Conservation (phyloP, 2,888 invertebrate genomes). For the Pandemis heparana region DNA sequence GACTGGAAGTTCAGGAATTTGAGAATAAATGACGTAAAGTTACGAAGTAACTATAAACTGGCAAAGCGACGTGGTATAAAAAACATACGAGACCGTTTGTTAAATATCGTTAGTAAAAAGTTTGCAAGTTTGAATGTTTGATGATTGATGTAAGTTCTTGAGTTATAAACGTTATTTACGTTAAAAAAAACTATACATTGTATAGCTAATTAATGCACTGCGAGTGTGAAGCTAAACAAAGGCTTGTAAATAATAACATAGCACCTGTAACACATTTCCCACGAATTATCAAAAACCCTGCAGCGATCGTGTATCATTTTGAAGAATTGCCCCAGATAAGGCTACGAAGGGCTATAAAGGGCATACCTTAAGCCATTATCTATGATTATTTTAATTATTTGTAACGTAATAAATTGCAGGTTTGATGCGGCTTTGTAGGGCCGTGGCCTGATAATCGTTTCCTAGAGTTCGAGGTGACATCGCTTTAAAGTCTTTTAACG, state of each 20-base stretch:
- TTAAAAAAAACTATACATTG: no score
- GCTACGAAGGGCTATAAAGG: conserved; percentile 13
- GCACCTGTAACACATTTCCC: not conserved
- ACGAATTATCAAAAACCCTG: conserved; percentile 5
- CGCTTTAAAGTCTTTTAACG: no score
- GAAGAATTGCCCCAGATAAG: conserved; percentile 20
- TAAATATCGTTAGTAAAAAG: no score
- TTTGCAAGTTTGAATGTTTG: no score
- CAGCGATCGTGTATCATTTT: conserved; percentile 21
- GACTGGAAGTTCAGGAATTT: not conserved
- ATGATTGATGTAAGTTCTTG: no score
- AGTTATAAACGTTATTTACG: no score
- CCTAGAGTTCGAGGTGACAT: conserved; percentile 10
- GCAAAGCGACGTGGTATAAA: no score
- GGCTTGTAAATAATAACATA: not conserved
- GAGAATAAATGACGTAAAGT: no score
- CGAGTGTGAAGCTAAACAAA: not conserved
- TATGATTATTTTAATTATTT: conserved; percentile 32
- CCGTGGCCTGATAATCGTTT: conserved; percentile 14
- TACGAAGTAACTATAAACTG: no score
- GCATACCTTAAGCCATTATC: conserved; percentile 16
- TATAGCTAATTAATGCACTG: no score
- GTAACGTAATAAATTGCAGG: conserved; percentile 20
- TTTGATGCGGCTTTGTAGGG: conserved; percentile 6
- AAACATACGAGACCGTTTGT: no score